Conservation (phyloP, 2,888 invertebrate genomes). For the Gandaritis pyraliata region DNA sequence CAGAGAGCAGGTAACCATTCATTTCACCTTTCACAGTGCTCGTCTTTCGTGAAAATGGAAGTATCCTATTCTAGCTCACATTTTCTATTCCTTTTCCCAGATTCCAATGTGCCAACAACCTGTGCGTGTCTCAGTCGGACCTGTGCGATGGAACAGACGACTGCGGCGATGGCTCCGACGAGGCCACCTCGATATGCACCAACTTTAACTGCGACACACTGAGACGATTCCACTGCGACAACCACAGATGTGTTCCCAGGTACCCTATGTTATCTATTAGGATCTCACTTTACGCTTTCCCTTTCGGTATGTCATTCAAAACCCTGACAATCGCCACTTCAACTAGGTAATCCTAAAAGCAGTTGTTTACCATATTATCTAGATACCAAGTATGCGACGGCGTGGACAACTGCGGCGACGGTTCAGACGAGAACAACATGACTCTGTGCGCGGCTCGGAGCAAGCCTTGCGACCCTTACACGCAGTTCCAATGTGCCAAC, state of each 20-base stretch:
- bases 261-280: conserved; percentile 37
- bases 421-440: conserved; percentile 97
- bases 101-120: conserved; percentile 96
- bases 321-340: neutral
- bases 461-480: conserved; percentile 89
- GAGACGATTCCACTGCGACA: conserved; percentile 94
- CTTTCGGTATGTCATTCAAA: too few species aligned
- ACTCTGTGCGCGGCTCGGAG: conserved; percentile 92
- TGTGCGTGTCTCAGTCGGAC: conserved; percentile 95
- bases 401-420: conserved; percentile 96
- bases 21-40: too few species aligned
- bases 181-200: conserved; percentile 90
- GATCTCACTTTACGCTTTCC: too few species aligned
- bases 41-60: too few species aligned
- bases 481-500: conserved; percentile 95
- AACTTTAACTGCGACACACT: conserved; percentile 94
- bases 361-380: too few species aligned
- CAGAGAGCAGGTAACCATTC: conserved; percentile 85
- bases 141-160: conserved; percentile 97
- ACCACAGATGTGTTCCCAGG: conserved; percentile 93
- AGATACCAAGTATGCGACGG: conserved; percentile 95
- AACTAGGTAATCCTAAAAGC: too few species aligned
- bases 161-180: conserved; percentile 96
- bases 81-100: conserved; percentile 60
- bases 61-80: too few species aligned